These are phyloP conservation scores for Drosophila algonquin DNA, from an alignment of 2,888 invertebrate genomes.

Conservation along the genomic window DNA sequence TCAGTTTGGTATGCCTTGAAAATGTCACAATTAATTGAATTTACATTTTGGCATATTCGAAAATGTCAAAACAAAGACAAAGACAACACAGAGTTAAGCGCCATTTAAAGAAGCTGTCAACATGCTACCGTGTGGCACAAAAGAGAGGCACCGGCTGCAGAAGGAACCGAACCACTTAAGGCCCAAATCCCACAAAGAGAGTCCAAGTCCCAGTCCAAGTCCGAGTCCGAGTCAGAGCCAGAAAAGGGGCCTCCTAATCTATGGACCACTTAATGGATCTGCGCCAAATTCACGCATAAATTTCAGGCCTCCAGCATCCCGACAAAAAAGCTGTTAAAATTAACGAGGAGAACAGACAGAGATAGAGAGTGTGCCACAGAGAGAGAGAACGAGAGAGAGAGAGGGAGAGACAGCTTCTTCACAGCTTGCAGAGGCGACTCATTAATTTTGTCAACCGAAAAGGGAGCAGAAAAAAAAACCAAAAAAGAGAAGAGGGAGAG, in stretches of 20 bases:
- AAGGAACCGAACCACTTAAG: background rate
- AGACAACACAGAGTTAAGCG: constrained; percentile 65
- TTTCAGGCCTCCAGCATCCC: constrained; percentile 60
- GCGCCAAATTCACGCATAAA: constrained; percentile 81
- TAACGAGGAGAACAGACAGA: constrained; percentile 60
- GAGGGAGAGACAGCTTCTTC: constrained; percentile 17
- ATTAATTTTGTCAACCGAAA: constrained; percentile 77
- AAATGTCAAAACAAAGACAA: constrained; percentile 61
- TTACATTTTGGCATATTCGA: constrained; percentile 56
- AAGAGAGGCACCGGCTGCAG: constrained; percentile 9
- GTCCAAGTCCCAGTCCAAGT: constrained; percentile 11
- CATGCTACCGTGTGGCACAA: constrained; percentile 40
- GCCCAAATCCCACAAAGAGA: background rate
- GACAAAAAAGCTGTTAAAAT: constrained; percentile 71
- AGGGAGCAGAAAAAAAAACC: constrained; percentile 23
- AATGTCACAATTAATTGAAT: constrained; percentile 74
- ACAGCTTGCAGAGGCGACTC: constrained; percentile 51
- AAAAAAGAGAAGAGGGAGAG: background rate
- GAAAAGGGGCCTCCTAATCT: constrained; percentile 61
- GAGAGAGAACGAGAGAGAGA: constrained; percentile 6
- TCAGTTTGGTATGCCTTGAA: constrained; percentile 44
- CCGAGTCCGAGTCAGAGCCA: constrained; percentile 32
- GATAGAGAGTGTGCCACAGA: constrained; percentile 17
- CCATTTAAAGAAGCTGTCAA: constrained; percentile 80
- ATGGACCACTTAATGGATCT: constrained; percentile 81